Evolutionary conservation across 2,113 vertebrate genomes (phyloP), one percentile per base, ranked within the genome.

Genomic region (Elachura formosa): DNA sequence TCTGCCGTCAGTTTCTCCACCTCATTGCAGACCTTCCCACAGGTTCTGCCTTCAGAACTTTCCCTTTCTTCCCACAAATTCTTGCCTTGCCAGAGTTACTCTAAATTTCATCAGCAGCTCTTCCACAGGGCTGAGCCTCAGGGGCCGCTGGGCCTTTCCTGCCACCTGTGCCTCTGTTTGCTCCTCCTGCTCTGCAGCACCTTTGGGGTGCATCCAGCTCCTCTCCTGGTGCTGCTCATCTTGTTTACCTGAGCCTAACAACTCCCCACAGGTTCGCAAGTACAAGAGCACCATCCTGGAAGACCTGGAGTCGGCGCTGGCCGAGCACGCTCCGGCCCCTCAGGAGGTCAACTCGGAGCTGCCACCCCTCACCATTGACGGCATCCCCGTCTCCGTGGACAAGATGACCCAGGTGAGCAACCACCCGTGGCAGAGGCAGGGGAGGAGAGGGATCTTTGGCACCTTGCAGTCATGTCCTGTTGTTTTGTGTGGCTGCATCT

Each of bases 221-320:
- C 52, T 81, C 96, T 92, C 79, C 87, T 33, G 92, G 16, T 92
- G 87, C 96, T 87, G 88, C 89, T 93, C 54, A 10, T 73, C 91
- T 96, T 97, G 97, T 98, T 98, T 97, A 98, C 89, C 89, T 56
- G 94, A 95, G 78, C 81, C 64, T 82, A 58, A 91, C 82, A 40
- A 92, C 94, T 96, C 84, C 95, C 94, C 96, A 52, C 97, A 99
- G 99, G 99, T 99, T 17, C 98, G 99, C 79, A 99, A 99, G 94
- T 99, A 99, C 97, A 99, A 99, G 97, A 98, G 98, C 96, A 99
- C 99, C 97, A 99, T 99, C 92, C 96, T 99, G 97, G 99, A 99
- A 87, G 99, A 99, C 97, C 97, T 99, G 97, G 99, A 99, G 97
- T 99, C 99, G 0, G 99, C 99, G 1, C 95, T 99, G 74, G 98